Evolutionary conservation across 2,888 invertebrate genomes (phyloP).

Genomic region (Brachypalpus laphriformis): DNA sequence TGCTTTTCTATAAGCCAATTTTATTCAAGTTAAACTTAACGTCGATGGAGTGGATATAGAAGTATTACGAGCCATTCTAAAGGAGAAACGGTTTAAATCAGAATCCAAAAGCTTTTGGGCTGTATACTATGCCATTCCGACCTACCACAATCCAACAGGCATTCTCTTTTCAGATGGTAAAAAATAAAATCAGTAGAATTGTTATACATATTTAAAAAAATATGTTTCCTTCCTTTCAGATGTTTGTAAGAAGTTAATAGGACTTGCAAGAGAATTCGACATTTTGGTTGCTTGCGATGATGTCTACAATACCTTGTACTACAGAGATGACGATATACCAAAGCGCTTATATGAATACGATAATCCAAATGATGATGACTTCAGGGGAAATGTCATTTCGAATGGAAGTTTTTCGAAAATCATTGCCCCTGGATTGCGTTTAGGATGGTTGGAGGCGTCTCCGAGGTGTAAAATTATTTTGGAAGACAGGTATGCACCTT

Average conservation of each 20-base stretch:
- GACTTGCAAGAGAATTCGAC: conserved; percentile 82
- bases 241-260: conserved; percentile 82
- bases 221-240: no score
- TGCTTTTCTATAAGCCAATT: conserved; percentile 68
- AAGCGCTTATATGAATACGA: conserved; percentile 85
- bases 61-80: conserved; percentile 82
- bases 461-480: conserved; percentile 81
- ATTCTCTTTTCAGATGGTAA: conserved; percentile 83
- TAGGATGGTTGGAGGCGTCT: conserved; percentile 87
- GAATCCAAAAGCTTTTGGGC: conserved; percentile 84
- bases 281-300: conserved; percentile 85
- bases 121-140: conserved; percentile 85
- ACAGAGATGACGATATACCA: conserved; percentile 82
- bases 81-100: conserved; percentile 79
- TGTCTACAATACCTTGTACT: conserved; percentile 86
- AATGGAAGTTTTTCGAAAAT: conserved; percentile 87
- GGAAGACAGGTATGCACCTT: conserved; percentile 77
- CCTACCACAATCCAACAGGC: conserved; percentile 86
- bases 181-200: conserved; percentile 9
- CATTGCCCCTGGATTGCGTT: conserved; percentile 85
- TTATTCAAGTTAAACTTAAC: conserved; percentile 84
- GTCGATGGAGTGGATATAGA: conserved; percentile 84
- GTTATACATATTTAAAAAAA: no score
- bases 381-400: conserved; percentile 85
- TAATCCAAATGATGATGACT: conserved; percentile 79